Conservation (phyloP, 2,797 vertebrate genomes). For the Schizothorax lantsangensis region DNA sequence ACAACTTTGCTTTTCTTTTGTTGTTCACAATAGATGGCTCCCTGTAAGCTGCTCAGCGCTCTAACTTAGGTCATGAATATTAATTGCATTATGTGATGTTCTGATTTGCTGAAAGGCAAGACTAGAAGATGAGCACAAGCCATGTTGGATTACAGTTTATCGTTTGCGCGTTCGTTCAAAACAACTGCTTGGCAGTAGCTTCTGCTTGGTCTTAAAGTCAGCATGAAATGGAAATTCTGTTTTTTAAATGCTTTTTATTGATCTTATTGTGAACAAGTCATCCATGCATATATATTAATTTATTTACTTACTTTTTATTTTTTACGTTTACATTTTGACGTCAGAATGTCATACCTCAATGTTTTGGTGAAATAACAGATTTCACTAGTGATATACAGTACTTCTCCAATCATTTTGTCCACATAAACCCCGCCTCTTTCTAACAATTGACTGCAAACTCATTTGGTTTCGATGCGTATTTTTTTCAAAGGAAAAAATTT, state of each 20-base stretch:
- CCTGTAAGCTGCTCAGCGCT: not conserved
- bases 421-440: not conserved
- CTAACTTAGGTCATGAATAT: not conserved
- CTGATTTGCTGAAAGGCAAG: conserved; percentile 8
- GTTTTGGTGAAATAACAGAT: not conserved
- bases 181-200: not conserved
- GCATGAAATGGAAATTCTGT: not conserved
- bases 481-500: not conserved
- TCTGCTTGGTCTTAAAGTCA: conserved; percentile 10
- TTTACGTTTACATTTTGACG: not conserved
- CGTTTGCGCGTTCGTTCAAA: not conserved
- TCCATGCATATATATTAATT: not conserved
- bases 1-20: conserved; percentile 2
- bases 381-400: not conserved
- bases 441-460: not conserved
- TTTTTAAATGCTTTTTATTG: not conserved
- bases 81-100: conserved; percentile 7
- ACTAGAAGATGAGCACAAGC: conserved; percentile 1
- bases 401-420: not conserved
- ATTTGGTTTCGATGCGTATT: not conserved
- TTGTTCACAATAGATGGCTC: not conserved
- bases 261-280: not conserved
- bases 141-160: conserved; percentile 21
- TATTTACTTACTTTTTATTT: not conserved
- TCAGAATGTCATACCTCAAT: not conserved